Evolutionary conservation across 2,888 invertebrate species (phyloP).

Genomic region (Linnaemya tessellans): DNA sequence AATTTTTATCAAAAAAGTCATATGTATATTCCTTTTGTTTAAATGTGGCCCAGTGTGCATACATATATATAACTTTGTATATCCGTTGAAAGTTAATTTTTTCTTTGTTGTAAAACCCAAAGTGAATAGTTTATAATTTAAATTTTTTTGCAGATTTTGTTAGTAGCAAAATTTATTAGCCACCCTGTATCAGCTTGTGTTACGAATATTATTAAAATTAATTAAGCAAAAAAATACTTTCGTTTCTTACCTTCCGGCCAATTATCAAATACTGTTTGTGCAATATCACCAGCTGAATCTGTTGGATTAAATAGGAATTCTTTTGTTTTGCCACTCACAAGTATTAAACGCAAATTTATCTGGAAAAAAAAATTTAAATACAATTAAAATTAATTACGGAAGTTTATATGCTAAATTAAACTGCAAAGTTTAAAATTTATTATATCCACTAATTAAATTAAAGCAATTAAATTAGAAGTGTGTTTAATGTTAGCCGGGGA

Average conservation of each 20-base stretch:
- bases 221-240: background rate
- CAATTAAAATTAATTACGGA: constrained; percentile 13
- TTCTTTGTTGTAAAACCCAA: no score
- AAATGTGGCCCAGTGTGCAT: no score
- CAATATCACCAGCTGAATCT: constrained; percentile 99
- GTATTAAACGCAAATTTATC: constrained; percentile 98
- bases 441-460: background rate
- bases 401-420: constrained; percentile 23
- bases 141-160: no score
- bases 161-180: no score
- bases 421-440: background rate
- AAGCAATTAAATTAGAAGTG: background rate
- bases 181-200: no score
- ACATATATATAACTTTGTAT: no score
- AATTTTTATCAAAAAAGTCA: no score
- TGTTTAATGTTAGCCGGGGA: background rate
- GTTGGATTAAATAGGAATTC: constrained; percentile 98
- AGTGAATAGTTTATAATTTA: no score
- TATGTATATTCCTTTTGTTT: no score
- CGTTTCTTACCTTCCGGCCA: constrained; percentile 96
- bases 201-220: no score
- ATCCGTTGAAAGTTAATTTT: no score
- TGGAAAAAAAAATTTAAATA: constrained; percentile 83
- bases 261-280: constrained; percentile 99
- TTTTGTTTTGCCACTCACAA: constrained; percentile 99